phyloP scores from a whole-genome alignment of 2,113 vertebrate genomes.

The Sinosuthora webbiana region DNA sequence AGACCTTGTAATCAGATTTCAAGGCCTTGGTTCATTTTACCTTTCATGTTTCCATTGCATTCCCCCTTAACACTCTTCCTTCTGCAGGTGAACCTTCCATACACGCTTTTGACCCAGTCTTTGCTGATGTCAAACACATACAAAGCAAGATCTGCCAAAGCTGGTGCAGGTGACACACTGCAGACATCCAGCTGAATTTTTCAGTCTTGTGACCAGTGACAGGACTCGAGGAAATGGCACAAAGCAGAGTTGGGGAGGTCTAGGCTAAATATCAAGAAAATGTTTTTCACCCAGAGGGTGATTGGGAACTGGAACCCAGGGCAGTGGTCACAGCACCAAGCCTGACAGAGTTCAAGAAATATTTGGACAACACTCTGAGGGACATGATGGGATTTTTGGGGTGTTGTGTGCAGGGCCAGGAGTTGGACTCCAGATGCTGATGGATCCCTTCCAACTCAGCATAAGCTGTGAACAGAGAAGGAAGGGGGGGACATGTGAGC shows the following conservation, averaged over 20 bases:
- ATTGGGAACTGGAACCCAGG: background rate
- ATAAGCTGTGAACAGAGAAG: background rate
- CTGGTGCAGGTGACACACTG: background rate
- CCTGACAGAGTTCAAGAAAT: background rate
- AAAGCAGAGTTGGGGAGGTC: background rate
- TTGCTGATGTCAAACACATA: background rate
- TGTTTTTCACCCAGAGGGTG: background rate
- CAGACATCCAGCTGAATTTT: background rate
- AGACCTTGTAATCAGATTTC: background rate
- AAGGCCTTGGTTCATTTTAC: background rate
- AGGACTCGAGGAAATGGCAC: background rate
- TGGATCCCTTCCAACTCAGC: background rate
- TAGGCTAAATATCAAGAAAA: background rate
- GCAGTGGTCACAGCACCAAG: background rate
- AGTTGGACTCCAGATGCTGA: background rate
- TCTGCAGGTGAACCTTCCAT: background rate
- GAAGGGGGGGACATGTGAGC: background rate
- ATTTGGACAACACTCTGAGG: fast-evolving
- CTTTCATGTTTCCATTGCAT: background rate
- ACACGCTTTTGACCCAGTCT: background rate
- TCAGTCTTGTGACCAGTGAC: background rate
- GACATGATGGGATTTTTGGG: background rate
- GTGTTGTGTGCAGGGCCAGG: background rate
- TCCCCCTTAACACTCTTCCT: background rate
- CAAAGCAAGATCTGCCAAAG: background rate